Conservation (phyloP, 2,113 vertebrate genomes). For the Proterorhinus semilunaris region DNA sequence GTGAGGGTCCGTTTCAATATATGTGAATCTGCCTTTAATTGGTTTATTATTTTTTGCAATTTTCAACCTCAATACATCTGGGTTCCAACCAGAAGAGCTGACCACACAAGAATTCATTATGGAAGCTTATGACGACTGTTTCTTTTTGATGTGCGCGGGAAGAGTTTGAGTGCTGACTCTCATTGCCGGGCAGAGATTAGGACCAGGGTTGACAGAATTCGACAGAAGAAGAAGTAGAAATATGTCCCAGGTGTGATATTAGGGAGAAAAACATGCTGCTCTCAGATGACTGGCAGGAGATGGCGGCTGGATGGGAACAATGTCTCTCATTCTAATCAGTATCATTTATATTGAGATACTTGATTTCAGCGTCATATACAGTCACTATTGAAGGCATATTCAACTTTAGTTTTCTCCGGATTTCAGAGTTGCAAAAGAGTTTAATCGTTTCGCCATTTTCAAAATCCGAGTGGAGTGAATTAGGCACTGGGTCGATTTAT, state of each 20-base stretch:
- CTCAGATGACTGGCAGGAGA: slow-evolving; percentile 36
- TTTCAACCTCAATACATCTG: slow-evolving; percentile 43
- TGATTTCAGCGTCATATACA: too few species aligned
- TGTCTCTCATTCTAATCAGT: too few species aligned
- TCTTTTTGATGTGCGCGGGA: slow-evolving; percentile 10
- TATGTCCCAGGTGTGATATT: slow-evolving; percentile 56
- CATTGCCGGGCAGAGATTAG: slow-evolving; percentile 25
- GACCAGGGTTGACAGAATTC: slow-evolving; percentile 34
- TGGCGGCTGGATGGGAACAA: slow-evolving; percentile 6
- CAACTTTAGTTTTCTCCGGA: too few species aligned
- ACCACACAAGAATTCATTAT: slow-evolving; percentile 22
- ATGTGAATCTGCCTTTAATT: slow-evolving; percentile 49
- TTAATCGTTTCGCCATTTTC: too few species aligned
- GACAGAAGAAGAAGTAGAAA: slow-evolving; percentile 23
- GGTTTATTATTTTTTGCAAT: slow-evolving; percentile 38
- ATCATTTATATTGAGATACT: too few species aligned
- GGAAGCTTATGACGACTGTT: neutral
- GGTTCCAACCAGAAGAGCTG: slow-evolving; percentile 12
- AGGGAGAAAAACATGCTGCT: slow-evolving; percentile 18
- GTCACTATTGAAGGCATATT: too few species aligned
- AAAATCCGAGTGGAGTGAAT: too few species aligned
- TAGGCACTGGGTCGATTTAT: too few species aligned
- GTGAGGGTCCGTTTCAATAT: slow-evolving; percentile 59
- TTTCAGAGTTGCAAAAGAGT: too few species aligned
- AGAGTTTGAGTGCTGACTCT: slow-evolving; percentile 22